These are phyloP conservation scores for Agrochola circellaris DNA, from an alignment of 2,888 invertebrate species.

Conservation along the genomic window DNA sequence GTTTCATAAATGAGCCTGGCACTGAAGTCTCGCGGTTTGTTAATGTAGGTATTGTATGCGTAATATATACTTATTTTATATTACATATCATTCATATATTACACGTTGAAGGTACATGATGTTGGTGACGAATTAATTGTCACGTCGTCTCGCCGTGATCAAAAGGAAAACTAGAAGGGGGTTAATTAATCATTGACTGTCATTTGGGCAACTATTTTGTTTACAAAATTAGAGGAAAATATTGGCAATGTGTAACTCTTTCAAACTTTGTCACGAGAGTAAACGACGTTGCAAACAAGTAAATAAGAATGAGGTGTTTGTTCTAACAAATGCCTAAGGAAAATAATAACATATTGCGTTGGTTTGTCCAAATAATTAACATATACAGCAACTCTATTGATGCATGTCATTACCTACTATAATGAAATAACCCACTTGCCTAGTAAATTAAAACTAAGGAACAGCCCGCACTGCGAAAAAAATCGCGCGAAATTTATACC, in stretches of 20 bases:
- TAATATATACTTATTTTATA: slow-evolving; percentile 17
- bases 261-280: background rate
- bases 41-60: slow-evolving; percentile 27
- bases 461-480: too few species aligned
- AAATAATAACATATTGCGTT: slow-evolving; percentile 4
- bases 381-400: background rate
- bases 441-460: background rate
- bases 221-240: background rate
- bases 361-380: background rate
- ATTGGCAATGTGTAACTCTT: background rate
- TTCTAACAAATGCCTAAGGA: background rate
- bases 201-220: slow-evolving; percentile 5
- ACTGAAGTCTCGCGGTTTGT: slow-evolving; percentile 23
- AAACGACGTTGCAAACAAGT: slow-evolving; percentile 7
- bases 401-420: background rate
- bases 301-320: background rate
- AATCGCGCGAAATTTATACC: too few species aligned
- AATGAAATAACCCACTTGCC: background rate
- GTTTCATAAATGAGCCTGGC: slow-evolving; percentile 43
- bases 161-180: slow-evolving; percentile 16
- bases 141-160: slow-evolving; percentile 29
- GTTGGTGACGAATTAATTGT: slow-evolving; percentile 13
- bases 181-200: background rate
- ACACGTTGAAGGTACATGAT: slow-evolving; percentile 23
- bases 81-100: slow-evolving; percentile 20